A percentile compares a stretch with the other conserved stretches of the same genome.
These are phyloP conservation scores for Gracilinanus agilis DNA, from an alignment of 2,113 vertebrate genomes.

Conservation along the genomic window DNA sequence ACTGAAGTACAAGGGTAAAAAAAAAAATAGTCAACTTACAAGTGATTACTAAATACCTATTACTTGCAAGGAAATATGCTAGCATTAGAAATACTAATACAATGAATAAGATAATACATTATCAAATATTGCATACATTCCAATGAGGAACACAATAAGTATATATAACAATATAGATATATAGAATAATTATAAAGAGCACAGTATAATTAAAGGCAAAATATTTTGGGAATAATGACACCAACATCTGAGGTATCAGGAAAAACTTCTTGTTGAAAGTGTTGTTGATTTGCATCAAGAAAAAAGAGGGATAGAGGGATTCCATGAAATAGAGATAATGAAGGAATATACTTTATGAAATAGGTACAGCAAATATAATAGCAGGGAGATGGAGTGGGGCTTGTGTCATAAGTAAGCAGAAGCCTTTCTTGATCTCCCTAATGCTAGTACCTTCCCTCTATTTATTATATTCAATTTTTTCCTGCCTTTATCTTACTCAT, in stretches of 20 bases:
- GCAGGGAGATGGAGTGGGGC: neutral
- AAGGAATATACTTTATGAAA: neutral
- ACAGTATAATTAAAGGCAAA: neutral
- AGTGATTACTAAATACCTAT: neutral
- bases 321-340: neutral
- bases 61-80: neutral
- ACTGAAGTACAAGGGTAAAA: no score
- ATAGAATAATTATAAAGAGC: neutral
- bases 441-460: neutral
- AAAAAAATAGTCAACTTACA: neutral
- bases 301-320: neutral
- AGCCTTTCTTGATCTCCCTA: neutral
- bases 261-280: neutral
- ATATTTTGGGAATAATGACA: neutral
- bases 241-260: neutral
- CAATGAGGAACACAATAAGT: neutral
- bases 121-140: neutral
- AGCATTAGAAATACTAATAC: neutral
- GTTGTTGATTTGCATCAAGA: neutral
- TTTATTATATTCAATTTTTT: neutral
- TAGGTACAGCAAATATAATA: neutral
- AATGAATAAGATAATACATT: neutral
- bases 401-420: neutral
- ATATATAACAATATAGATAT: neutral
- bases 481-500: neutral